Percentiles rank a stretch among this genome's conserved stretches.
These are phyloP conservation scores for Myxocyprinus asiaticus DNA, from an alignment of 2,113 vertebrate species.

Conservation along the genomic window DNA sequence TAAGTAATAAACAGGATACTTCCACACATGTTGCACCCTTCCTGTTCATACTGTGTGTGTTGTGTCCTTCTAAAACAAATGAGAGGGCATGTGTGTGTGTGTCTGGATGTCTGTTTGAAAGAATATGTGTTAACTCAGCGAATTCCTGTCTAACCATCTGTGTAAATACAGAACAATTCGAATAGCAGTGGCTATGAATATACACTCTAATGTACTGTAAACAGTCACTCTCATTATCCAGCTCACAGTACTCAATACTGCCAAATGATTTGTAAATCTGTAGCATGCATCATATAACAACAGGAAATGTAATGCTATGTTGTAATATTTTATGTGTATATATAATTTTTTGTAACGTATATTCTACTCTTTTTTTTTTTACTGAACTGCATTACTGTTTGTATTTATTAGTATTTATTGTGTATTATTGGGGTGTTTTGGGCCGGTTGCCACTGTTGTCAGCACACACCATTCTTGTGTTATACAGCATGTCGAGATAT, in stretches of 20 bases:
- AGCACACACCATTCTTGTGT: too few relatives aligned
- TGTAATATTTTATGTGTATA: too few relatives aligned
- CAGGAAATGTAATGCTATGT: constrained; percentile 10
- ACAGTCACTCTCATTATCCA: background rate
- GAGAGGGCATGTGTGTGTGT: constrained; percentile 19
- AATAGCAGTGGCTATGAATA: constrained; percentile 7
- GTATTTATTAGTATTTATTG: too few relatives aligned
- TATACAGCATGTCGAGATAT: too few relatives aligned
- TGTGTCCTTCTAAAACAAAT: too few relatives aligned
- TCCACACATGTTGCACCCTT: constrained; percentile 79
- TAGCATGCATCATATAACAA: background rate
- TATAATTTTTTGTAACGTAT: background rate
- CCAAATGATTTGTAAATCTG: too few relatives aligned
- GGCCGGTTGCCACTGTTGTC: too few relatives aligned
- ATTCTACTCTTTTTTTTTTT: background rate
- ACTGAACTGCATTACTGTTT: too few relatives aligned
- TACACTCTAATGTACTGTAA: constrained; percentile 8
- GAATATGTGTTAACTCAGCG: constrained; percentile 38
- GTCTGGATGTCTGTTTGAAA: constrained; percentile 11
- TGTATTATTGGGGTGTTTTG: too few relatives aligned
- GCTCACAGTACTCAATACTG: too few relatives aligned
- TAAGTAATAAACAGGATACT: constrained; percentile 81
- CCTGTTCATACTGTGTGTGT: constrained; percentile 66
- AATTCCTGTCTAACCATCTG: constrained; percentile 48
- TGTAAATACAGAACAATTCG: constrained; percentile 42